Evolutionary conservation across 2,113 vertebrate genomes (phyloP).

Genomic region (Esox niger): DNA sequence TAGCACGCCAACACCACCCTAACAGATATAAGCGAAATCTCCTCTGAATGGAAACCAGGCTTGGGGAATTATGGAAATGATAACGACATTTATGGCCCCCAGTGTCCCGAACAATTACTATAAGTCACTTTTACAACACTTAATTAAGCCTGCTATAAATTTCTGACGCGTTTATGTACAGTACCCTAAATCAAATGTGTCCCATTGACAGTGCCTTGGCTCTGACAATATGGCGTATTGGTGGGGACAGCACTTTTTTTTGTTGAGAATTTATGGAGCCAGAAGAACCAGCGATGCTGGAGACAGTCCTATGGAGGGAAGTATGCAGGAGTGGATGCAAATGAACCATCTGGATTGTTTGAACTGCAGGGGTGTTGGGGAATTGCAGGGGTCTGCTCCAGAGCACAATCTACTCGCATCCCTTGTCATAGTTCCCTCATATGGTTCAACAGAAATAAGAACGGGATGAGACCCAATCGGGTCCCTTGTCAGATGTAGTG

Average conservation of each 20-base stretch:
- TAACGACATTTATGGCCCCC: slow-evolving; percentile 48
- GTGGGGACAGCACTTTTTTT: slow-evolving; percentile 39
- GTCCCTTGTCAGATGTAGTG: too few relatives aligned
- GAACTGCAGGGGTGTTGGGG: slow-evolving; percentile 8
- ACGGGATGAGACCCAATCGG: too few relatives aligned
- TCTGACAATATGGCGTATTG: slow-evolving; percentile 7
- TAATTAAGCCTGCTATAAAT: slow-evolving; percentile 64
- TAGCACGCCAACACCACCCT: slow-evolving; percentile 36
- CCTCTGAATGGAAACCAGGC: slow-evolving; percentile 40
- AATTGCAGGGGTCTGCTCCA: slow-evolving; percentile 3
- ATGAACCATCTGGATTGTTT: slow-evolving; percentile 37
- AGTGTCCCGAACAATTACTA: slow-evolving; percentile 49
- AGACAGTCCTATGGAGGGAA: slow-evolving; percentile 34
- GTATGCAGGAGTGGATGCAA: slow-evolving; percentile 38
- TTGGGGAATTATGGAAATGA: slow-evolving; percentile 52
- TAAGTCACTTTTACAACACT: slow-evolving; percentile 64
- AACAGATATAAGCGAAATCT: slow-evolving; percentile 23
- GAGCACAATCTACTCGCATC: slow-evolving; percentile 1
- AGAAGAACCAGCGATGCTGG: slow-evolving; percentile 30
- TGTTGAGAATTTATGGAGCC: slow-evolving; percentile 53
- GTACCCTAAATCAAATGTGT: slow-evolving; percentile 50
- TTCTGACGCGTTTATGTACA: slow-evolving; percentile 55
- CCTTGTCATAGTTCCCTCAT: neutral
- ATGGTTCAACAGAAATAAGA: slow-evolving; percentile 7
- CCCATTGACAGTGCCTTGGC: slow-evolving; percentile 38